Percentiles rank a stretch among this genome's conserved stretches.
Conservation (phyloP, 2,113 vertebrate genomes). For the Todiramphus saurophagus region DNA sequence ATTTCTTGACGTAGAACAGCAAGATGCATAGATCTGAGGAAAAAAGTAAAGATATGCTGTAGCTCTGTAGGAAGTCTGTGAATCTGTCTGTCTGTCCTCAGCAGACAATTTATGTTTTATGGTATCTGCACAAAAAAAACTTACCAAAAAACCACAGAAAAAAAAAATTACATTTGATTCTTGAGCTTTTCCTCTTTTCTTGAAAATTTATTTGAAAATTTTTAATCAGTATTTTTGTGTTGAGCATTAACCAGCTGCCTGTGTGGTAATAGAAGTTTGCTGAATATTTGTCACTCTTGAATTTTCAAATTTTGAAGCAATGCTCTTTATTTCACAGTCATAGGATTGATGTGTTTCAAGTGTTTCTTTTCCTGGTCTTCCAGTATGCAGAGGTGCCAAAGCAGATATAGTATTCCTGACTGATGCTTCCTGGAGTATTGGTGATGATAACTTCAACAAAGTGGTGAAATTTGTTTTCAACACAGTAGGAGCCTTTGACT, state of each 20-base stretch:
- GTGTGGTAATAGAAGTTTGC: neutral
- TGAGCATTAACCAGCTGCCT: neutral
- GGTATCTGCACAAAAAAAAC: neutral
- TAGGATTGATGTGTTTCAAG: neutral
- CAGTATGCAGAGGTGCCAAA: conserved; percentile 97
- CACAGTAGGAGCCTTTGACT: conserved; percentile 89
- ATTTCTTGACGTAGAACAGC: neutral
- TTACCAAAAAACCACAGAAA: neutral
- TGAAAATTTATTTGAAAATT: neutral
- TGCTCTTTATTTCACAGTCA: neutral
- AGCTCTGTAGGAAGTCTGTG: neutral
- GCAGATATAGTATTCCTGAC: conserved; percentile 97
- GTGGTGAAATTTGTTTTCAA: conserved; percentile 89
- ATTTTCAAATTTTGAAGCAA: neutral
- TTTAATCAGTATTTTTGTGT: neutral
- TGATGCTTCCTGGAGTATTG: conserved; percentile 98
- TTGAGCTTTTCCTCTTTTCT: neutral
- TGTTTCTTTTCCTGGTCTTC: conserved; percentile 7
- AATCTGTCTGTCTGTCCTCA: neutral
- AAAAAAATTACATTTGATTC: neutral
- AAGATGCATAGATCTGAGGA: neutral
- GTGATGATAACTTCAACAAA: conserved; percentile 96
- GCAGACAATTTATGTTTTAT: neutral
- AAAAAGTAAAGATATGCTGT: neutral
- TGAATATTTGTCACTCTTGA: neutral